A percentile compares a stretch with the other conserved stretches of the same genome.
These are phyloP conservation scores for Dermolepida albohirtum DNA, from an alignment of 2,888 invertebrate genomes.

Conservation along the genomic window DNA sequence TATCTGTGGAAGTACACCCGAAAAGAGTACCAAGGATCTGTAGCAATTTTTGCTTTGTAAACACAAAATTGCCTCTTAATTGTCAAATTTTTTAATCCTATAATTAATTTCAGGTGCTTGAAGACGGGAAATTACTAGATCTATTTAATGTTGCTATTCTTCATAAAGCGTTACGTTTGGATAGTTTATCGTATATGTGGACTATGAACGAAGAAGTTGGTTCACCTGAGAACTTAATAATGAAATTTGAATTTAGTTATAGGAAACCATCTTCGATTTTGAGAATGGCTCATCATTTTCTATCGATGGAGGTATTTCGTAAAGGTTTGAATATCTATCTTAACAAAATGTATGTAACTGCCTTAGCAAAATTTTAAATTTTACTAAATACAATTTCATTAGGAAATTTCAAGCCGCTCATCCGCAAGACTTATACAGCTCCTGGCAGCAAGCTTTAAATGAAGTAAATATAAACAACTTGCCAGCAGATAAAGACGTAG, in stretches of 20 bases:
- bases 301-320: slow-evolving; percentile 28
- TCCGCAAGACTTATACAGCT: slow-evolving; percentile 23
- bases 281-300: slow-evolving; percentile 40
- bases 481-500: slow-evolving; percentile 9
- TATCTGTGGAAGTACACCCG: no score
- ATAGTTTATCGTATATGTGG: slow-evolving; percentile 69
- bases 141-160: no score
- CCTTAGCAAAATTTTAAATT: background rate
- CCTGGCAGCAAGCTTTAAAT: slow-evolving; percentile 30
- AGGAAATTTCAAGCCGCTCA: slow-evolving; percentile 36
- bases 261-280: slow-evolving; percentile 65
- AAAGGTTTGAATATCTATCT: slow-evolving; percentile 32
- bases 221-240: slow-evolving; percentile 69
- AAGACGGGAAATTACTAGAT: no score
- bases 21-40: no score
- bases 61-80: no score
- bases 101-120: no score
- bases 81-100: no score
- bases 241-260: slow-evolving; percentile 74
- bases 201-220: slow-evolving; percentile 67
- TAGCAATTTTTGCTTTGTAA: no score
- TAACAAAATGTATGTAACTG: slow-evolving; percentile 7
- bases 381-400: background rate
- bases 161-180: slow-evolving; percentile 71
- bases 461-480: slow-evolving; percentile 14